phyloP scores from a whole-genome alignment of 2,797 vertebrate species.

The Ptychadena robeensis region DNA sequence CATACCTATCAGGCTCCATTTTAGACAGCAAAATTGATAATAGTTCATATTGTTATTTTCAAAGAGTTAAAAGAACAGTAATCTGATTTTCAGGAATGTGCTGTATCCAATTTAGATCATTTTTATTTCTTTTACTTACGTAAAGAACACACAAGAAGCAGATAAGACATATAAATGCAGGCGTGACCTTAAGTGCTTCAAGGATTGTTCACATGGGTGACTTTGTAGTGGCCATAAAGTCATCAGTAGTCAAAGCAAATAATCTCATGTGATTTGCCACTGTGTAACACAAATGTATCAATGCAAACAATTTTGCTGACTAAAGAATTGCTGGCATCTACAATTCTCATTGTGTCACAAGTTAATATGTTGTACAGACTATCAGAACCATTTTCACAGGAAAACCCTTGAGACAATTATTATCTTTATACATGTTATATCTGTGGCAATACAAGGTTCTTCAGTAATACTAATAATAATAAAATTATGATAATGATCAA shows the following conservation, averaged over 20 bases:
- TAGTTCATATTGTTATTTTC: background rate
- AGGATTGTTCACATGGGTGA: constrained; percentile 8
- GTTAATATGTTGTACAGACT: background rate
- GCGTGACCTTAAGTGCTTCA: constrained; percentile 29
- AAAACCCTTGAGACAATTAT: too few relatives aligned
- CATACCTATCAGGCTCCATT: background rate
- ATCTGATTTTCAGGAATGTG: constrained; percentile 33
- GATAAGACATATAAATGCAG: constrained; percentile 32
- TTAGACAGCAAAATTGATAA: background rate
- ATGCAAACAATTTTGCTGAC: constrained; percentile 1
- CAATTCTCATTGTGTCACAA: background rate
- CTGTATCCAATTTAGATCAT: background rate
- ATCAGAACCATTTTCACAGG: too few relatives aligned
- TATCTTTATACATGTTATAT: too few relatives aligned
- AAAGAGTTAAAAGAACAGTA: background rate
- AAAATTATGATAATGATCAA: too few relatives aligned
- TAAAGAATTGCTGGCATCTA: background rate
- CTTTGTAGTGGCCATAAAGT: constrained; percentile 49
- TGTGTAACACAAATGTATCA: constrained; percentile 16
- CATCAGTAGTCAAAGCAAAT: constrained; percentile 51
- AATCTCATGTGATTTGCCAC: constrained; percentile 27
- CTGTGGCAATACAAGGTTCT: too few relatives aligned
- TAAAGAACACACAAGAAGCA: background rate
- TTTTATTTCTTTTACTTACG: constrained; percentile 50
- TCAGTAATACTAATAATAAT: too few relatives aligned